Evolutionary conservation across 2,888 invertebrate genomes (phyloP), one percentile per base, ranked within the genome.

Genomic region (Drosophila neutralis): DNA sequence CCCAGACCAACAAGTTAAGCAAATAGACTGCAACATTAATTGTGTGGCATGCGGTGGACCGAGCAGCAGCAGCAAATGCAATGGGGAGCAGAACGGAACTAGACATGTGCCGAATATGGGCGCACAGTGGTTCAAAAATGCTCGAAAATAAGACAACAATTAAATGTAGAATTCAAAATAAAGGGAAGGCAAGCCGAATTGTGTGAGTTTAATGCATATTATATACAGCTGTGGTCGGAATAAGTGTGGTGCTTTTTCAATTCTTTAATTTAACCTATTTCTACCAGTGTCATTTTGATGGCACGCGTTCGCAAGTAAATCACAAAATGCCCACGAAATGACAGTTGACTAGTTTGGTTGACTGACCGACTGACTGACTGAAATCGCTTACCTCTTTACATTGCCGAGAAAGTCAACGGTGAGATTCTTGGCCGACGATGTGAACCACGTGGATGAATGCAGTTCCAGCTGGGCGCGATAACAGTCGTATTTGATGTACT

Each of bases 401-500:
- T 96, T 96, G 29, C 98, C 98, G 82, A 98, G 95, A 88, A 95
- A 96, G 92, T 97, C 97, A 0, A 98, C 96, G 0, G 97, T 96
- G 66, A 95, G 95, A 89, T 96, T 96, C 64, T 94, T 94, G 5
- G 95, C 95, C 0, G 98, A 97, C 7, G 97, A 97, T 63, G 96
- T 95, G 90, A 98, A 97, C 97, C 98, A 98, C 0, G 98, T 97
- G 2, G 97, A 96, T 69, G 97, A 97, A 89, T 97, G 97, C 13
- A 98, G 93, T 74, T 97, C 97, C 74, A 98, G 92, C 2, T 97
- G 97, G 2, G 98, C 97, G 93, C 96, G 96, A 89, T 96, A 96
- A 88, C 98, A 98, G 87, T 98, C 98, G 89, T 98, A 98, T 89
- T 97, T 97, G 68, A 98, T 96, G 89, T 97, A 96, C 91, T 98